phyloP scores from a whole-genome alignment of 2,113 vertebrate genomes.

The Reinhardtius hippoglossoides region DNA sequence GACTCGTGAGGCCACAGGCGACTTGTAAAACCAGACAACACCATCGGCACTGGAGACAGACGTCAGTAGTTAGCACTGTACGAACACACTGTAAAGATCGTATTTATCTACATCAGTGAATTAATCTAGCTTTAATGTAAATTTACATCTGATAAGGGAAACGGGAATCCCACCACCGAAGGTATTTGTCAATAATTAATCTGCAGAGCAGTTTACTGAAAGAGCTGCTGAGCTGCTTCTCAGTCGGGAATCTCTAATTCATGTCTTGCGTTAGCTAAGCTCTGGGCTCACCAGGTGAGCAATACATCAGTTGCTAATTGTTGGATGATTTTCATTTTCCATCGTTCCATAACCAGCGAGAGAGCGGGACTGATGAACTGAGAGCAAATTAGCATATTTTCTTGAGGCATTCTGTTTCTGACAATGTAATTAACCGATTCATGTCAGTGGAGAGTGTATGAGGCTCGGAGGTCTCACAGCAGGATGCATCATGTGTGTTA shows the following conservation, averaged over 20 bases:
- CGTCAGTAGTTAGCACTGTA: not conserved
- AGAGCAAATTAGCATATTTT: slow-evolving; percentile 29
- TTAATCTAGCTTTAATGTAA: not conserved
- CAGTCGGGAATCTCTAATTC: slow-evolving; percentile 34
- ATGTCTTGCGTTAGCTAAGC: slow-evolving; percentile 12
- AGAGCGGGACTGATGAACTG: slow-evolving; percentile 22
- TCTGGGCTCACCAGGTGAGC: slow-evolving; percentile 38
- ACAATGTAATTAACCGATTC: slow-evolving; percentile 37
- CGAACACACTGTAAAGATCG: not conserved
- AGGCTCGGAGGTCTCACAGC: not conserved
- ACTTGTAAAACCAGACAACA: slow-evolving; percentile 83
- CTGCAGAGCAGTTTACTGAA: slow-evolving; percentile 20
- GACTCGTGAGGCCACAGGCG: slow-evolving; percentile 89
- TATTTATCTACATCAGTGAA: not conserved
- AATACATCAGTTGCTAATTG: slow-evolving; percentile 50
- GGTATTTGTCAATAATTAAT: slow-evolving; percentile 55
- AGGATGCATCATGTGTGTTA: not conserved
- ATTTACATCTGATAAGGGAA: slow-evolving; percentile 26
- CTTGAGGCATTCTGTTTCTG: slow-evolving; percentile 27
- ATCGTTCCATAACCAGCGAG: slow-evolving; percentile 18
- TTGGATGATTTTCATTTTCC: slow-evolving; percentile 42
- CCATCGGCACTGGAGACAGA: slow-evolving; percentile 64
- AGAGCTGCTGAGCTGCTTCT: slow-evolving; percentile 35
- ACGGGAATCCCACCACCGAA: slow-evolving; percentile 8
- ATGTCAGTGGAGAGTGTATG: slow-evolving; percentile 1